Conservation (phyloP, 2,888 invertebrate genomes). For the Dicyrtoma fusca region DNA sequence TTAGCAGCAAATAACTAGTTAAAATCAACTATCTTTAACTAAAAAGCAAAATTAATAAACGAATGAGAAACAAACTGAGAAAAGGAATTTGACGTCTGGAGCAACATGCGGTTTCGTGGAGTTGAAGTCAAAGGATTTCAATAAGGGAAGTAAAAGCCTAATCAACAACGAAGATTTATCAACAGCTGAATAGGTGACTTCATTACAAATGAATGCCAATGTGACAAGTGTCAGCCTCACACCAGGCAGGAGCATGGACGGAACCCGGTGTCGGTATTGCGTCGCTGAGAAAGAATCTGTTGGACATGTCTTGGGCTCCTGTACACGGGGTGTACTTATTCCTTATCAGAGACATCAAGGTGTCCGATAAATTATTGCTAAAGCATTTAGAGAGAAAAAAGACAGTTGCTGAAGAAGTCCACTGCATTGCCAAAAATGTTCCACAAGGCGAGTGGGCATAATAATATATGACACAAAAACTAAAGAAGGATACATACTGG, state of each 20-base stretch:
- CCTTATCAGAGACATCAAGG: background rate
- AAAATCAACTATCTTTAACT: background rate
- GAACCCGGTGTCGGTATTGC: background rate
- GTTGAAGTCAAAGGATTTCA: conserved; percentile 12
- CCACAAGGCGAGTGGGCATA: background rate
- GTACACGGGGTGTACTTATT: background rate
- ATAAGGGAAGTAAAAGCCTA: background rate
- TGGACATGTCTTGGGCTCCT: background rate
- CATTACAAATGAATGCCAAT: conserved; percentile 31
- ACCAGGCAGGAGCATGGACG: conserved; percentile 21
- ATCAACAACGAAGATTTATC: conserved; percentile 9
- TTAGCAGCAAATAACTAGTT: background rate
- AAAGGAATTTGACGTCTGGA: conserved; percentile 22
- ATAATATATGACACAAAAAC: background rate
- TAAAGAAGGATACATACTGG: background rate
- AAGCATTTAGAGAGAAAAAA: background rate
- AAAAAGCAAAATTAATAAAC: background rate
- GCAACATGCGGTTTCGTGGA: conserved; percentile 5
- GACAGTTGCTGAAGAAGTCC: background rate
- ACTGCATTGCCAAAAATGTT: background rate
- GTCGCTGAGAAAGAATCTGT: background rate
- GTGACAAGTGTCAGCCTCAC: conserved; percentile 20
- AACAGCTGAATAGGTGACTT: conserved; percentile 19
- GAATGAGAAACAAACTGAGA: conserved; percentile 1
- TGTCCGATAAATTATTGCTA: background rate